Evolutionary conservation across 2,888 invertebrate genomes (phyloP).

Genomic region (Drosophila niveifrons): DNA sequence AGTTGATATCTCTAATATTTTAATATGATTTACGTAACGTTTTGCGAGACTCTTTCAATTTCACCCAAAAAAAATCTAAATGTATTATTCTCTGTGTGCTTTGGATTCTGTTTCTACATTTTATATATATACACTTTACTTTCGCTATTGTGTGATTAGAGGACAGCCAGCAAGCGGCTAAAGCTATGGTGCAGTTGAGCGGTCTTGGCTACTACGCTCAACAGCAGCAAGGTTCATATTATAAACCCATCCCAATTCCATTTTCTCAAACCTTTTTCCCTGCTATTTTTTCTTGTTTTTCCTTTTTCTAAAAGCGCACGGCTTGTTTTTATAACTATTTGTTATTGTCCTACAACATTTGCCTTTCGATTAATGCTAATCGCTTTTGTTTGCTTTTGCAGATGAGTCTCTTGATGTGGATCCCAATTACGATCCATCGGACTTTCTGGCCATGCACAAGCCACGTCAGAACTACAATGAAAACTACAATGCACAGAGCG

Average conservation of each 20-base stretch:
- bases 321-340: conserved; percentile 13
- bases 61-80: conserved; percentile 31
- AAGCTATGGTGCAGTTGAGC: conserved; percentile 91
- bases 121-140: conserved; percentile 34
- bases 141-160: conserved; percentile 56
- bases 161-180: conserved; percentile 90
- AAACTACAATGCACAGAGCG: conserved; percentile 45
- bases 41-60: conserved; percentile 17
- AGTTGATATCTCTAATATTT: conserved; percentile 7
- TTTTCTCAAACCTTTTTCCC: conserved; percentile 16
- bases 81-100: conserved; percentile 51
- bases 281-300: conserved; percentile 8
- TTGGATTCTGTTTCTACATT: conserved; percentile 58
- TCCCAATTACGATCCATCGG: conserved; percentile 94
- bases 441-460: conserved; percentile 89
- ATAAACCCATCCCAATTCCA: conserved; percentile 28
- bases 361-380: conserved; percentile 2
- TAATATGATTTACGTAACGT: conserved; percentile 22
- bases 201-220: conserved; percentile 89
- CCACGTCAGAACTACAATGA: conserved; percentile 64
- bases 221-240: conserved; percentile 84
- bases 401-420: conserved; percentile 92
- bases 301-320: conserved; percentile 21
- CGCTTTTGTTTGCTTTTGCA: conserved; percentile 66
- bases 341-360: not conserved